Percentiles rank a stretch among this genome's conserved stretches.
These are phyloP conservation scores for Anthrax anthrax DNA, from an alignment of 2,888 invertebrate genomes.

Conservation along the genomic window DNA sequence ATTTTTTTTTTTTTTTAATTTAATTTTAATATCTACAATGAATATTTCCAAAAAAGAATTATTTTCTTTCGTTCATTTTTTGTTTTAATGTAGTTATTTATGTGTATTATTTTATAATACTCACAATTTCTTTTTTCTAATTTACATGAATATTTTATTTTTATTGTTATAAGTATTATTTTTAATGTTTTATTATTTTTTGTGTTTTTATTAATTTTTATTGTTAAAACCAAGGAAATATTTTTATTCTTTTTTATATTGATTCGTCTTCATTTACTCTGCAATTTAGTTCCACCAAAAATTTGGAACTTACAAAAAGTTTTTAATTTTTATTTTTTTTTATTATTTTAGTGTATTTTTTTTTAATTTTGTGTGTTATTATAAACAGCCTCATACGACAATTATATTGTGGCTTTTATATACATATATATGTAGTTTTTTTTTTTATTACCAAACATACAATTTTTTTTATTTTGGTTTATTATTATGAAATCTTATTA, in stretches of 20 bases:
- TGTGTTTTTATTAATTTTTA: conserved; percentile 5
- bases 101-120: no score
- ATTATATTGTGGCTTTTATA: no score
- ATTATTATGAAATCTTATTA: background rate
- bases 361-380: no score
- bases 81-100: no score
- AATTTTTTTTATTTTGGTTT: conserved; percentile 1
- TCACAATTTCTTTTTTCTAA: no score
- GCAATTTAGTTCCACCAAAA: background rate
- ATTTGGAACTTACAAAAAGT: background rate
- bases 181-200: background rate
- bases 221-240: conserved; percentile 9
- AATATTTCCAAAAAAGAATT: background rate
- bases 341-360: conserved; percentile 1
- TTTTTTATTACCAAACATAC: conserved; percentile 6
- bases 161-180: background rate
- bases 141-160: no score
- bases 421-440: no score
- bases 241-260: conserved; percentile 1
- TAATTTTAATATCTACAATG: conserved; percentile 8
- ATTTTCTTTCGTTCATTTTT: conserved; percentile 4
- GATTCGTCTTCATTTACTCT: background rate
- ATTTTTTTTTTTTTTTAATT: no score
- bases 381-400: conserved; percentile 8
- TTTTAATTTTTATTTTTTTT: background rate